Evolutionary conservation across 1,140 invertebrate species (phyloP).

Genomic region (Calliopsis andreniformis): DNA sequence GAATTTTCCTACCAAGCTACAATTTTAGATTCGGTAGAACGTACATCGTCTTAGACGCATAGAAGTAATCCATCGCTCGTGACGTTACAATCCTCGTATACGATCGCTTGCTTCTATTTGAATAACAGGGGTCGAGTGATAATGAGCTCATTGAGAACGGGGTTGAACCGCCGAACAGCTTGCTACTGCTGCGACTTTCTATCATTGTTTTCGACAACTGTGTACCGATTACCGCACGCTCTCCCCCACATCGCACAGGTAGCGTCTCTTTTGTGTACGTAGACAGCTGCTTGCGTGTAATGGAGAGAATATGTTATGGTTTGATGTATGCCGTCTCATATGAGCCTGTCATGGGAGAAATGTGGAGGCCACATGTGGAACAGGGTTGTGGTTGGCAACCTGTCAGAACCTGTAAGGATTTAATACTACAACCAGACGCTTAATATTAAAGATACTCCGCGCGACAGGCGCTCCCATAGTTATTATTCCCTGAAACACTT

Average conservation of each 20-base stretch:
- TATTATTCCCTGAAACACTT: not conserved
- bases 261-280: conserved; percentile 25
- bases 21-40: too few relatives aligned
- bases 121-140: not conserved
- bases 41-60: too few relatives aligned
- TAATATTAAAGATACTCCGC: conserved; percentile 17
- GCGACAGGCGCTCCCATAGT: conserved; percentile 11
- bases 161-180: not conserved
- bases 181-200: too few relatives aligned
- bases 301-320: conserved; percentile 43
- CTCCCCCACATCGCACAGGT: conserved; percentile 10
- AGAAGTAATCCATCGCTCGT: too few relatives aligned
- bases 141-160: not conserved
- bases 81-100: too few relatives aligned
- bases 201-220: conserved; percentile 25
- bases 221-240: conserved; percentile 6
- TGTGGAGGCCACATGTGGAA: conserved; percentile 40
- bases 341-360: conserved; percentile 54
- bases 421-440: conserved; percentile 35
- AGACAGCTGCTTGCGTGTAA: conserved; percentile 20
- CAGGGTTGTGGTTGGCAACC: conserved; percentile 56
- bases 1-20: too few relatives aligned
- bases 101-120: too few relatives aligned
- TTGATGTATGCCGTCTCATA: conserved; percentile 34
- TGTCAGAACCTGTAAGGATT: conserved; percentile 58